phyloP scores from a whole-genome alignment of 92 coral and sea anemone genomes.

The Scolanthus callimorphus region DNA sequence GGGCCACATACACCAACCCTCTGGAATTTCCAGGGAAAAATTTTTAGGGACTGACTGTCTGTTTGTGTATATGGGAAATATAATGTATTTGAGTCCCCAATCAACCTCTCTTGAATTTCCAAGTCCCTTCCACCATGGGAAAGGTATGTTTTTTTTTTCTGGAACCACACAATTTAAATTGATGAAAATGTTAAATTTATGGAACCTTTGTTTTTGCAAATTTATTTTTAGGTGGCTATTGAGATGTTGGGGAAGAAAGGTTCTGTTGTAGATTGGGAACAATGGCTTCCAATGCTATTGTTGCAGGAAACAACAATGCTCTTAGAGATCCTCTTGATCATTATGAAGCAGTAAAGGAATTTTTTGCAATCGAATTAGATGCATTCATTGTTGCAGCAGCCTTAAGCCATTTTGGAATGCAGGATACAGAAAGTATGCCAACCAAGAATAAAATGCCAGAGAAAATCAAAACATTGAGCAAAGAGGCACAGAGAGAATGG shows the following conservation, averaged over 20 bases:
- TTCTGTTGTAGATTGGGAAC: slow-evolving; percentile 50
- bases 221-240: slow-evolving; percentile 21
- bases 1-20: too few species aligned
- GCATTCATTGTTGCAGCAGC: slow-evolving; percentile 31
- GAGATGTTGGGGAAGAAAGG: slow-evolving; percentile 18
- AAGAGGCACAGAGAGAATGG: slow-evolving; percentile 20
- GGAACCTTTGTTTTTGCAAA: too few species aligned
- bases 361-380: slow-evolving; percentile 25
- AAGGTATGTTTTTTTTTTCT: too few species aligned
- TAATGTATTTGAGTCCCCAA: too few species aligned
- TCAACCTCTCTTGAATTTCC: too few species aligned
- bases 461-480: slow-evolving; percentile 6
- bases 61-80: too few species aligned
- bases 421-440: slow-evolving; percentile 5
- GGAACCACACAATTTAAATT: too few species aligned
- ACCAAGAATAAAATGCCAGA: slow-evolving; percentile 1
- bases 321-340: slow-evolving; percentile 13
- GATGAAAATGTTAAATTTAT: too few species aligned
- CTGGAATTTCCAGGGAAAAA: too few species aligned
- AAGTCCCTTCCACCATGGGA: too few species aligned
- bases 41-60: too few species aligned
- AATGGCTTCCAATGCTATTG: slow-evolving; percentile 50
- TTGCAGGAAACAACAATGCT: slow-evolving; percentile 38
- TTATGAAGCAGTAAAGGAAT: slow-evolving; percentile 38
- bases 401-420: slow-evolving; percentile 41